Base-by-base conservation (phyloP, 2,888 invertebrate species). In the Amiota mariae region DNA sequence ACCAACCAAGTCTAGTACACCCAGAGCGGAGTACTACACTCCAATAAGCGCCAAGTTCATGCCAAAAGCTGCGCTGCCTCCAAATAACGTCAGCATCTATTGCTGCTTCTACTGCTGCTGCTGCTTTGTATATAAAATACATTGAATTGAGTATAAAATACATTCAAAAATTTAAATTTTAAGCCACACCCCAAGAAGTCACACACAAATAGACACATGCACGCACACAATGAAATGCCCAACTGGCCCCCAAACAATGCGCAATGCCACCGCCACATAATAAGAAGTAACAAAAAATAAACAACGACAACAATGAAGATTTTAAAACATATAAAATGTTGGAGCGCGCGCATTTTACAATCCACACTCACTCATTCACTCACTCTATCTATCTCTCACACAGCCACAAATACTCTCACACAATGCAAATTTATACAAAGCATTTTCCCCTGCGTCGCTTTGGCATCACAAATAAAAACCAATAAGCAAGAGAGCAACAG, bases 81-180 rank as follows among this genome's bases (percentile, higher is more conserved):
- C 2, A n/a, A 8, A 24, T 56, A 48, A 24, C 46, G 64, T 18
- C 46, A n/a, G 51, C 54, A 56, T 68, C 24, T 15, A 36, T 36
- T 8, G 9, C 48, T 20, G 67, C 51, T 51, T 49, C n/a, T 24
- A 13, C 8, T 67, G 49, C 13, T 24, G 24, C 24, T 24, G 46
- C 51, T 68, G 67, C 54, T 51, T 54, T 24, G 67, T 68, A 68
- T 54, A 68, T 68, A 68, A 68, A 68, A 54, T 54, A 68, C 67
- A 68, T 54, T 68, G 67, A 68, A 51, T 51, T 11, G 72, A 57
- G 77, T 76, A 78, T 75, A 78, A 78, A 78, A 78, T 71, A 81
- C 84, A 79, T 83, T 83, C 84, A 83, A 85, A 88, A 89, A 89
- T 89, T 88, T 88, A 86, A 89, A 89, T 89, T 87, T 87, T 88